A percentile compares a stretch with the other conserved stretches of the same genome.
Conservation (phyloP, 2,797 vertebrate genomes). For the Melanogrammus aeglefinus region DNA sequence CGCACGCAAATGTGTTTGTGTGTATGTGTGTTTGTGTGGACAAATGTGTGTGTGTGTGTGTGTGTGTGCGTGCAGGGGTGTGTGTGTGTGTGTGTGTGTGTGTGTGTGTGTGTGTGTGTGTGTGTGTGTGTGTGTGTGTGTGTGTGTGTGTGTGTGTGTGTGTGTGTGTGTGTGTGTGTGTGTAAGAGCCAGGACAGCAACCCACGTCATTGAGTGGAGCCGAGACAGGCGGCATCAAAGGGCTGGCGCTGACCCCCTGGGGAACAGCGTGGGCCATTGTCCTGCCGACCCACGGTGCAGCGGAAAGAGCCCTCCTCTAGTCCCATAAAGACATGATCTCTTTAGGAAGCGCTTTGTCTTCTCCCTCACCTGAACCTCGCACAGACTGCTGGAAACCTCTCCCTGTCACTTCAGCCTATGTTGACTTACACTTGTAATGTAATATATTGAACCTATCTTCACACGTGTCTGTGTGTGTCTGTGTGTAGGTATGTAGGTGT, state of each 20-base stretch:
- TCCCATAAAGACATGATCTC: constrained; percentile 56
- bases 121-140: constrained; percentile 8
- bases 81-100: background rate
- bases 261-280: constrained; percentile 50
- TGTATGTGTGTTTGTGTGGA: background rate
- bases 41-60: constrained; percentile 2
- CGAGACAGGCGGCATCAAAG: constrained; percentile 58
- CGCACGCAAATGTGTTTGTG: constrained; percentile 22
- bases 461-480: background rate
- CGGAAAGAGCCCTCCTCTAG: constrained; percentile 51
- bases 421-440: background rate
- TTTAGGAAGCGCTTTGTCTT: constrained; percentile 21
- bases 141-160: background rate
- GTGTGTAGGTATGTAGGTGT: background rate
- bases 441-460: background rate
- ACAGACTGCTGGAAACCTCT: background rate
- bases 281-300: constrained; percentile 22
- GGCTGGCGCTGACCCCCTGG: constrained; percentile 18
- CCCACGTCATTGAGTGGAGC: constrained; percentile 56
- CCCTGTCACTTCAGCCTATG: background rate
- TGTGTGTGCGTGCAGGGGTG: constrained; percentile 6
- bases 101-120: background rate
- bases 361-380: background rate
- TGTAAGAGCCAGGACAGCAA: constrained; percentile 49
- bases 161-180: constrained; percentile 21